Evolutionary conservation across 2,113 vertebrate species (phyloP), one percentile per base, ranked within the genome.

Genomic region (Labeo catla): DNA sequence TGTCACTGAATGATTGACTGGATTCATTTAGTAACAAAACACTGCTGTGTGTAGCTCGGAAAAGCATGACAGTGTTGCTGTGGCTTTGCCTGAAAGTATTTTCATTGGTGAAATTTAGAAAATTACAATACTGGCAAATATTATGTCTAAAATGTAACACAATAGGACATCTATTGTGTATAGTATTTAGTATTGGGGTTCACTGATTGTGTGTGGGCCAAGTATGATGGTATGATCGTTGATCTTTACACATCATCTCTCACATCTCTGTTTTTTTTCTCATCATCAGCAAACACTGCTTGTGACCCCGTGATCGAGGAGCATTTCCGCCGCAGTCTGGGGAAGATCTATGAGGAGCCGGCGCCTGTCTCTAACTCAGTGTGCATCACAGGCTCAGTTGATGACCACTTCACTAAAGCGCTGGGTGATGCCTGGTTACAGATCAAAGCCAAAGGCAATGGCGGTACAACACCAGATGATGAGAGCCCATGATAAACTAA

Each of bases 401-500:
- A 99, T 5, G 98, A 99, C 95, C 98, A 99, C 94, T 99, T 99
- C 15, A 96, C 97, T 96, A 99, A 99, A 94, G 98, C 98, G 1
- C 95, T 99, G 66, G 98, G 98, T 36, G 98, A 99, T 82, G 98
- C 97, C 12, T 99, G 98, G 98, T 96, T 97, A 47, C 97, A 98
- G 95, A 96, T 99, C 79, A 99, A 99, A 92, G 97, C 97, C 85
- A 98, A 99, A 94, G 97, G 97, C 91, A 97, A 95, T 91, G 97
- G 97, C 95, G 11, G 45, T 13, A 15, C 72, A 15, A 5, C 45
- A 15, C 45, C 72, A 13, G 23, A 74, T 45, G 21, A 74, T n/a
- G 21, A 49, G 43, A 45, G 43, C 0, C 72, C n/a, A 23, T 74
- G 43, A 23, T 74, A 74, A 73, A 73, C 34, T n/a, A n/a, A 11